Conservation (phyloP, 2,113 vertebrate genomes). For the Myodes glareolus region DNA sequence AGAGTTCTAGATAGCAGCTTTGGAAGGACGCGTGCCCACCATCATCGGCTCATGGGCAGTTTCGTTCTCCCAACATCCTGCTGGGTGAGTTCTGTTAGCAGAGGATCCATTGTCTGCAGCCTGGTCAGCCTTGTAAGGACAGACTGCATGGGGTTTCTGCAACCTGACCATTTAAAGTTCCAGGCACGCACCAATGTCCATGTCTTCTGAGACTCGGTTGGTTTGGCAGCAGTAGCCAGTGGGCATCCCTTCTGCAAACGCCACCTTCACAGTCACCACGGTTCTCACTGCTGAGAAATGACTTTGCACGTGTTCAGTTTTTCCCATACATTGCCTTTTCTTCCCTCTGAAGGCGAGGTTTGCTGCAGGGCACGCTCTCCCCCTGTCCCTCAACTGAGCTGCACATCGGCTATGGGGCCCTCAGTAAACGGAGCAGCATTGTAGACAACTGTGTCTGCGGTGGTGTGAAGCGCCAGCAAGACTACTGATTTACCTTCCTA, state of each 20-base stretch:
- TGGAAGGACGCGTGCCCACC: neutral
- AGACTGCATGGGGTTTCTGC: neutral
- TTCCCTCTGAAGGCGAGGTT: neutral
- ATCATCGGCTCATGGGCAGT: neutral
- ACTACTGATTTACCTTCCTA: neutral
- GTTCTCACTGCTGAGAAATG: neutral
- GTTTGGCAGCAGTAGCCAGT: neutral
- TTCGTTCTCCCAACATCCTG: neutral
- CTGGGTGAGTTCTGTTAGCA: neutral
- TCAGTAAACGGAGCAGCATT: neutral
- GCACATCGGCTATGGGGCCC: neutral
- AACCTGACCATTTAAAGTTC: neutral
- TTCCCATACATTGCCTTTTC: neutral
- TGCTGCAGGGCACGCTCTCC: fast-evolving
- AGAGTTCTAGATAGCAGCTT: neutral
- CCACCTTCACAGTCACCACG: neutral
- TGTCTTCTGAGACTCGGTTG: neutral
- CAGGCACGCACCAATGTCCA: too few species aligned
- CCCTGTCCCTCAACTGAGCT: neutral
- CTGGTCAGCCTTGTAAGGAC: neutral
- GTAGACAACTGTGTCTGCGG: neutral
- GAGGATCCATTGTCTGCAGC: neutral
- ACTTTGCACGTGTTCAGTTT: neutral
- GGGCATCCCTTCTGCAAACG: neutral
- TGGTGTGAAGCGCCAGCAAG: neutral